Evolutionary conservation across 2,888 invertebrate genomes (phyloP), one percentile per base, ranked within the genome.

Genomic region (Pseudococcus jackbeardsleyi): DNA sequence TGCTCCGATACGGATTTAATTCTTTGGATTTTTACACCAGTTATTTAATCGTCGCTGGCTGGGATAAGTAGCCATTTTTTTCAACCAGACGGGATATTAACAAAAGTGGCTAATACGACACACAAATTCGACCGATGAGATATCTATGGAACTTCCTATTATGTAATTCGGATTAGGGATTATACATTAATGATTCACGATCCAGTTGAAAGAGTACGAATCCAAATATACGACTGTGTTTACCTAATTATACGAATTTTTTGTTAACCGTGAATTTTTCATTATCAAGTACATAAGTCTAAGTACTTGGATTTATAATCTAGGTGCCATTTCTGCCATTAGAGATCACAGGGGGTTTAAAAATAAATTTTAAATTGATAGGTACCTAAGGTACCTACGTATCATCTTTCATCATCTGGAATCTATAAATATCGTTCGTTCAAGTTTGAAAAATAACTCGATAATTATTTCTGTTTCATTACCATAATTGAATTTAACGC

Each of bases 111-210:
- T 19, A 8, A 72, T 26, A 33, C 68, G 68, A 72, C 26, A 72
- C 68, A 26, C 0, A 72, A 42, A 39, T 79, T 17, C 79, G 5
- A 42, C 3, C 42, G 79, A 79, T 77, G 33, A 77, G 77, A 15
- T 22, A 77, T 7, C 9, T 42, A n/a, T 3, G 79, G 79, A 42
- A 79, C 42, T 79, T 79, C 79, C 42, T 39, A 79, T 79, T 79
- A 79, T 46, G 79, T 79, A 79, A 79, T 79, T 79, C 79, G 68
- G 68, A 72, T 72, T 72, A 72, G 46, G 68, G 68, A 72, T 72
- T 72, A 72, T 33, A 26, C 33, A 5, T 17, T 17, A 72, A 26
- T 72, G 68, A 72, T 72, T 72, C 68, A 72, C 33, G 68, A 72
- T 72, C 68, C 33, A 72, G 64, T 64, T 64, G 22, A 9, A 1